Base-by-base conservation (phyloP, 2,888 invertebrate genomes). In the Linyphia triangularis region DNA sequence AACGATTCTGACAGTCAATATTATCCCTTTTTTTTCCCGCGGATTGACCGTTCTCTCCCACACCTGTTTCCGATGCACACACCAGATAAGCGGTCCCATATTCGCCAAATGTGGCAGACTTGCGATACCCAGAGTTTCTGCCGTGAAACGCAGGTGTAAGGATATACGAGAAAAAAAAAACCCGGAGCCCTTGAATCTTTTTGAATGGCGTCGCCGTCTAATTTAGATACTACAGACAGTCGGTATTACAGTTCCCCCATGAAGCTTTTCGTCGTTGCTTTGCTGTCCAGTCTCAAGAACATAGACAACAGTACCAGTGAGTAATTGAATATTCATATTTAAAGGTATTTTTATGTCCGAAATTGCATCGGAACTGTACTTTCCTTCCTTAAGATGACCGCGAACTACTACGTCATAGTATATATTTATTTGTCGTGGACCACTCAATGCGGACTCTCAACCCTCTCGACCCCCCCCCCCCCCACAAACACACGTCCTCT, bases 181-280 rank as follows among this genome's bases (percentile, higher is more conserved):
- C 30, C 51, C n/a, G 13, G 33, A 33, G 67, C 24, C 63, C 51
- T 51, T 51, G 33, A 33, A 73, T 30, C 63, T 86, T 9, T 51
- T 51, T 5, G 81, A 67, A 86, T 86, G 86, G 86, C 73, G 81
- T 73, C 67, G 57, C 73, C 79, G 67, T 65, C 81, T n/a, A 72
- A 73, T 86, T 67, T 81, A 79, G 16, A 51, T n/a, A n/a, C n/a
- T n/a, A 67, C 81, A 26, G 75, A 86, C 75, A 57, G 72, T 26
- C 86, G 81, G 73, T 81, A 81, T 81, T 86, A 86, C 65, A 86
- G 86, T 72, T 86, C 86, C 28, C 81, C 86, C 63, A 86, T 86
- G 86, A 86, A 86, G 65, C 73, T 86, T 24, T 86, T 86, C 30
- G 86, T 86, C n/a, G 86, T 86, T 37, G 86, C 86, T 19, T 73